These are phyloP conservation scores for Bergia puertoricense DNA, from an alignment of 92 coral and sea anemone species.

Conservation along the genomic window DNA sequence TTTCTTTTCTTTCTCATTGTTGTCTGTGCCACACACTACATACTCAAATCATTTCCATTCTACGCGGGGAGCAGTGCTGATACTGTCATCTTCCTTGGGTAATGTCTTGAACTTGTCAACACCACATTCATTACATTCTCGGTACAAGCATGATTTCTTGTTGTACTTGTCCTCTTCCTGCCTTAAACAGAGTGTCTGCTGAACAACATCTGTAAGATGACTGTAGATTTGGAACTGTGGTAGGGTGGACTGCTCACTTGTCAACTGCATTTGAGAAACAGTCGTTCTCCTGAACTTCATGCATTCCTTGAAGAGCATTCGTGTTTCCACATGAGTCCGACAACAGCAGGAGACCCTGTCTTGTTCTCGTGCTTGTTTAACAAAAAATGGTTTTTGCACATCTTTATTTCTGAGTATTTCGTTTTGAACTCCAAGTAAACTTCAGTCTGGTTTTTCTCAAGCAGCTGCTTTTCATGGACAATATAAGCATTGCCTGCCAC, in stretches of 20 bases:
- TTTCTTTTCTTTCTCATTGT: too few relatives aligned
- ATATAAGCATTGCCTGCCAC: slow-evolving; percentile 38
- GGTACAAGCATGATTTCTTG: too few relatives aligned
- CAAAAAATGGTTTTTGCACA: slow-evolving; percentile 63
- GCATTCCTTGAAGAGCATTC: slow-evolving; percentile 41
- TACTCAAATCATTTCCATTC: too few relatives aligned
- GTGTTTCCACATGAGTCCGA: slow-evolving; percentile 52
- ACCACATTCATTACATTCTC: too few relatives aligned
- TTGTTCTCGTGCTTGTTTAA: slow-evolving; percentile 37
- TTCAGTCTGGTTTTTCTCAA: slow-evolving; percentile 55
- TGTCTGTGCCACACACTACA: too few relatives aligned
- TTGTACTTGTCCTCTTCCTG: too few relatives aligned
- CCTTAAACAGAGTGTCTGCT: too few relatives aligned
- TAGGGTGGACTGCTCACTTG: neutral
- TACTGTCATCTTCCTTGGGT: too few relatives aligned
- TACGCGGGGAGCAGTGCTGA: too few relatives aligned
- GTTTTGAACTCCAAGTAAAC: slow-evolving; percentile 33
- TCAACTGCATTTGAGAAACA: neutral
- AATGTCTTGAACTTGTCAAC: too few relatives aligned
- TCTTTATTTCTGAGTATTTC: slow-evolving; percentile 47
- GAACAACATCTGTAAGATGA: too few relatives aligned
- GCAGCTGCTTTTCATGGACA: slow-evolving; percentile 43
- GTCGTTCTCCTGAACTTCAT: slow-evolving; percentile 52
- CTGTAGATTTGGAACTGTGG: too few relatives aligned
- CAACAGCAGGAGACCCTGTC: slow-evolving; percentile 5